These are phyloP conservation scores for Neogale vison DNA, from an alignment of 2,113 vertebrate species.

Conservation along the genomic window DNA sequence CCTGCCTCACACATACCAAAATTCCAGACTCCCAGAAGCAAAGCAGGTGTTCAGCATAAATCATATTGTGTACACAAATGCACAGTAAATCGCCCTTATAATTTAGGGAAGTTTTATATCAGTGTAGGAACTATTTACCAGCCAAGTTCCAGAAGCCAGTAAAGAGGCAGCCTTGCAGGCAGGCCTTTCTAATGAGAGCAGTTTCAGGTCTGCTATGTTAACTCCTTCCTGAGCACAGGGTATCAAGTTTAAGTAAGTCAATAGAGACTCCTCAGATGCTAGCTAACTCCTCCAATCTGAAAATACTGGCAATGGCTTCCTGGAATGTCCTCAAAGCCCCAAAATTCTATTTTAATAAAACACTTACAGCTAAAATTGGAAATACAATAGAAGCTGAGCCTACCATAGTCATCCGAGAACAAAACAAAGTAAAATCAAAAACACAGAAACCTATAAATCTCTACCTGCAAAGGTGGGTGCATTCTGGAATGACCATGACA, in stretches of 20 bases:
- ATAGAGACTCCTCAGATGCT: not conserved
- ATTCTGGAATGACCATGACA: not conserved
- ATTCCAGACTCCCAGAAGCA: not conserved
- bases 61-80: not conserved
- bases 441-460: not conserved
- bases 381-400: not conserved
- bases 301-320: not conserved
- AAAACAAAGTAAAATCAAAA: slow-evolving; percentile 4
- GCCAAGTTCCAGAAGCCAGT: not conserved
- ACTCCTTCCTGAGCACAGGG: not conserved
- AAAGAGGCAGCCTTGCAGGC: not conserved
- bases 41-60: not conserved
- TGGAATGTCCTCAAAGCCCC: not conserved
- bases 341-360: slow-evolving; percentile 18
- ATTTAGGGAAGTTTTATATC: not conserved
- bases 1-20: not conserved
- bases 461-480: not conserved
- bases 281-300: not conserved
- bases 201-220: not conserved
- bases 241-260: not conserved
- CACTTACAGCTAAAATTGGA: not conserved
- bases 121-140: not conserved
- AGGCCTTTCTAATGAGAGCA: not conserved
- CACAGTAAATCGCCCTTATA: not conserved
- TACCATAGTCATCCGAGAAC: not conserved